These are phyloP conservation scores for Lepus americanus DNA, from an alignment of 2,113 vertebrate genomes.

Conservation along the genomic window DNA sequence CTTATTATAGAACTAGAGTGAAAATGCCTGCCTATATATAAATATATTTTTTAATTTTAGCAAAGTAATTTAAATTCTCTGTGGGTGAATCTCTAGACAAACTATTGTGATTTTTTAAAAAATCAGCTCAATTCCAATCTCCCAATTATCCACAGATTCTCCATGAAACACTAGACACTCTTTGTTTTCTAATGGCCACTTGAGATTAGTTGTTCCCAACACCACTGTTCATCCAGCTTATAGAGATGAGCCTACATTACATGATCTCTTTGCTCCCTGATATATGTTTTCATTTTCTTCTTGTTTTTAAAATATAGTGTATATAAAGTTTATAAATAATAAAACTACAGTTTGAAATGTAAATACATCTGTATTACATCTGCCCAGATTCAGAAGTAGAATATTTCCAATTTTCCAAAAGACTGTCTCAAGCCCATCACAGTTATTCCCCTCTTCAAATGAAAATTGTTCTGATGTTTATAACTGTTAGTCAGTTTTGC, in stretches of 20 bases:
- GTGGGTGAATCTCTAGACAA: neutral
- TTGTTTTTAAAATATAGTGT: neutral
- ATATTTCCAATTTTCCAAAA: neutral
- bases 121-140: neutral
- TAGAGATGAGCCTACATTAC: neutral
- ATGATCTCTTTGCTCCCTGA: neutral
- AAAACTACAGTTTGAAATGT: neutral
- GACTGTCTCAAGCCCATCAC: neutral
- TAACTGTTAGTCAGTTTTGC: neutral
- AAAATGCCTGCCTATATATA: neutral
- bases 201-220: neutral
- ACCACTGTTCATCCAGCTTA: neutral
- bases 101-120: neutral
- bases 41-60: constrained; percentile 44
- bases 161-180: neutral
- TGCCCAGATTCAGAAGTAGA: neutral
- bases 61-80: constrained; percentile 28
- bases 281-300: neutral
- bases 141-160: constrained; percentile 19
- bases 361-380: constrained; percentile 11
- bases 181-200: neutral
- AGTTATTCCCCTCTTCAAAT: neutral
- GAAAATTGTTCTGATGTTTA: neutral
- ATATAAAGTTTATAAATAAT: neutral
- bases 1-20: neutral